Evolutionary conservation across 2,797 vertebrate species (phyloP).

Genomic region (Coilia nasus): DNA sequence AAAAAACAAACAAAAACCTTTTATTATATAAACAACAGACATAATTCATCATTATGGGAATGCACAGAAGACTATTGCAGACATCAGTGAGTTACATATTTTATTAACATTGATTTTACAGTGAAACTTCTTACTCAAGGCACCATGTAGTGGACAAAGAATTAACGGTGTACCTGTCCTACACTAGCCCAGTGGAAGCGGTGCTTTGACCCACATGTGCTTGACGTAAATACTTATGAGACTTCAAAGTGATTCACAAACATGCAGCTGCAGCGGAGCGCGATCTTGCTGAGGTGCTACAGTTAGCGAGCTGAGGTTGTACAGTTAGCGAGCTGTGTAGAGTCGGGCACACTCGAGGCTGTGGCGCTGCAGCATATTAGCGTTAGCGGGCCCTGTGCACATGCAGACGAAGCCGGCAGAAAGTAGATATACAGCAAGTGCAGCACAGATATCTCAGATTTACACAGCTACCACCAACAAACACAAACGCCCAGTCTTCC

Average conservation of each 20-base stretch:
- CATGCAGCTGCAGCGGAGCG: background rate
- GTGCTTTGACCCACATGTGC: background rate
- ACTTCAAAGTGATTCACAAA: background rate
- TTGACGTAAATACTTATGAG: background rate
- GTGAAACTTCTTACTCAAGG: conserved; percentile 17
- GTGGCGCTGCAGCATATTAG: background rate
- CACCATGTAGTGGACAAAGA: conserved; percentile 5
- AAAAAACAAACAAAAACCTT: too few species aligned
- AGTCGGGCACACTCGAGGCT: background rate
- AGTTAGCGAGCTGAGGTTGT: background rate
- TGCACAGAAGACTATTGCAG: background rate
- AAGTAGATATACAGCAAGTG: background rate
- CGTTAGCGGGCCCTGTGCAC: background rate
- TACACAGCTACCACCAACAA: background rate
- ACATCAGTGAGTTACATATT: conserved; percentile 1
- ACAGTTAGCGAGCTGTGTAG: background rate
- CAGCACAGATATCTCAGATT: background rate
- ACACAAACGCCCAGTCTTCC: background rate
- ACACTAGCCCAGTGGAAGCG: background rate
- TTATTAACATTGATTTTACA: conserved; percentile 8
- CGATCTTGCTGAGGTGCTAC: background rate
- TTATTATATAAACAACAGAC: too few species aligned
- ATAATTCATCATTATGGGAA: too few species aligned
- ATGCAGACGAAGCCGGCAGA: background rate
- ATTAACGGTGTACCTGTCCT: background rate